phyloP scores from a whole-genome alignment of 1,140 invertebrate genomes.

The Zaprionus ornatus region DNA sequence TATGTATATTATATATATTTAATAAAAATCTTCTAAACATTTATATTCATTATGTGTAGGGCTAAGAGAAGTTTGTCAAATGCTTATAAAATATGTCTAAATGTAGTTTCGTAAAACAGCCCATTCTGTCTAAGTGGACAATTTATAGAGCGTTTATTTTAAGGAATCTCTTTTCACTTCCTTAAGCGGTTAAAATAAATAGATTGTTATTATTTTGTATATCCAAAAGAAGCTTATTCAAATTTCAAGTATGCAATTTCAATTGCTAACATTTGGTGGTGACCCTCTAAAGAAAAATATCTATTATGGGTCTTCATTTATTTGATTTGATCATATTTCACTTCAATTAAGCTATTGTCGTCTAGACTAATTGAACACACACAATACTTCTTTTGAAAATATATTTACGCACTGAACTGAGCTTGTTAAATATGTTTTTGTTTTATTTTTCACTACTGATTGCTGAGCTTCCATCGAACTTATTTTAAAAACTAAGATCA shows the following conservation, averaged over 20 bases:
- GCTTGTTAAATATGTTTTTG: slow-evolving; percentile 9
- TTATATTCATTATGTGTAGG: no score
- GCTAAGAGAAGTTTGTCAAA: no score
- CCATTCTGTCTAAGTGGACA: no score
- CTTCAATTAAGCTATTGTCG: slow-evolving; percentile 39
- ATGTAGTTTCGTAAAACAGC: no score
- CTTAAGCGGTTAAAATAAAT: no score
- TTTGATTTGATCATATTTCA: slow-evolving; percentile 21
- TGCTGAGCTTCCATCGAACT: slow-evolving; percentile 5
- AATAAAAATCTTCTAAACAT: no score
- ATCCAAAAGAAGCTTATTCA: background rate
- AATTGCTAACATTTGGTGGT: background rate
- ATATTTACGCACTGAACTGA: slow-evolving; percentile 38
- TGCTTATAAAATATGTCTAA: no score
- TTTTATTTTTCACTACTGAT: background rate
- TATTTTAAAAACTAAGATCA: slow-evolving; percentile 39
- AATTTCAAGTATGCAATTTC: background rate
- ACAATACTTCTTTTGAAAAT: slow-evolving; percentile 21
- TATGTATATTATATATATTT: no score
- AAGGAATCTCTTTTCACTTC: background rate
- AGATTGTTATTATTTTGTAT: background rate
- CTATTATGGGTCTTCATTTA: background rate
- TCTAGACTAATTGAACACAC: slow-evolving; percentile 5
- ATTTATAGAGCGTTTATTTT: background rate
- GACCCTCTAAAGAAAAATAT: slow-evolving; percentile 4